Base-by-base conservation (phyloP, 2,888 invertebrate genomes). In the Patella caerulea region DNA sequence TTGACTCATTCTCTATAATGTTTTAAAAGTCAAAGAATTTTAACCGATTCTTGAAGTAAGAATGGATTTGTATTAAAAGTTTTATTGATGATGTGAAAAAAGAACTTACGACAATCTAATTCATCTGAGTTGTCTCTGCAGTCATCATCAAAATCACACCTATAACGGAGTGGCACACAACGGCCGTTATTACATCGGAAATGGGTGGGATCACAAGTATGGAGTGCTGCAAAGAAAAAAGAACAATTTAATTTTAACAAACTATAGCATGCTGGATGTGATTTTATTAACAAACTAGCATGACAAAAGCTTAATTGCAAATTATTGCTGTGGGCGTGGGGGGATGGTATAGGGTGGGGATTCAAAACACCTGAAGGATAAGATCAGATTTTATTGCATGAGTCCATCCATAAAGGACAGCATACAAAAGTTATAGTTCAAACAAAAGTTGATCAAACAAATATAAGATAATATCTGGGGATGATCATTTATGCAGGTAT, bases 141-240 rank as follows among this genome's bases (percentile, higher is more conserved):
- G 78, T 91, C 91, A 70, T 89, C 82, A 79, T 90, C 90, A 81
- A 87, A 85, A 83, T 92, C 91, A 84, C 91, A 91, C 11, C 87
- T 78, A 82, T 88, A 91, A 12, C 78, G 76, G 0, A 82, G 79
- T 29, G 88, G 88, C n/a, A 91, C 88, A 82, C 92, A 92, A 15
- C 87, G 81, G 0, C 91, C 91, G 83, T 90, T 91, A 55, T 82
- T 81, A 81, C 92, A 92, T 17, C 88, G 86, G 81, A 90, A 92
- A 74, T 87, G 86, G 4, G 86, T 85, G 0, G 85, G 85, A 15
- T 85, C 84, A 84, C 92, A 92, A 0, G 86, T 87, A 72, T 88
- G 87, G 2, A 83, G 80, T 14, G 89, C 91, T 90, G 83, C 52
- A 79, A 81, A 15, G 2, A 75, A 55, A 59, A 17, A 14, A 17